A percentile compares a stretch with the other conserved stretches of the same genome.
phyloP scores from a whole-genome alignment of 2,113 vertebrate species.

The Melanostigma gelatinosum region DNA sequence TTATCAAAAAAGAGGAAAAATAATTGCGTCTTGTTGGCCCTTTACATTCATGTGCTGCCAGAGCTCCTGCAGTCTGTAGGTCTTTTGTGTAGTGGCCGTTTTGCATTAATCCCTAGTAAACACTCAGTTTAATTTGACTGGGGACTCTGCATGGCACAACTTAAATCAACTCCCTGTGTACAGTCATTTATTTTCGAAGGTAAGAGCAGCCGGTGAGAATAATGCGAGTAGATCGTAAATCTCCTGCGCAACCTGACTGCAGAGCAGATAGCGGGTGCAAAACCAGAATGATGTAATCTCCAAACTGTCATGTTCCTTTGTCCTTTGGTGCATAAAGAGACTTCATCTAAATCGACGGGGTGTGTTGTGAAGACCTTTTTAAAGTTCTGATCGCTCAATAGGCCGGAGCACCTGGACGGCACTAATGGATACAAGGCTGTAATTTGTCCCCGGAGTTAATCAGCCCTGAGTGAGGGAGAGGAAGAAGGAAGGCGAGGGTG shows the following conservation, averaged over 20 bases:
- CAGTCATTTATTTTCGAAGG: constrained; percentile 67
- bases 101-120: constrained; percentile 67
- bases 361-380: constrained; percentile 51
- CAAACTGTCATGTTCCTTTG: constrained; percentile 51
- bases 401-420: constrained; percentile 64
- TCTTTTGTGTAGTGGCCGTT: constrained; percentile 54
- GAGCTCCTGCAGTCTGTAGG: constrained; percentile 37
- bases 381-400: constrained; percentile 66
- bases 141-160: constrained; percentile 67
- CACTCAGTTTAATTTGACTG: constrained; percentile 73
- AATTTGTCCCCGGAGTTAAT: constrained; percentile 75
- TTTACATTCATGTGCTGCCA: constrained; percentile 43
- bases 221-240: constrained; percentile 55
- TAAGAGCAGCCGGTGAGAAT: constrained; percentile 51
- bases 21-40: constrained; percentile 11
- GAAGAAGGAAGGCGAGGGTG: constrained; percentile 8
- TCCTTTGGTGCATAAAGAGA: constrained; percentile 49
- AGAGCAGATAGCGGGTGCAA: constrained; percentile 54
- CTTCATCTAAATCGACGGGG: constrained; percentile 44
- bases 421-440: constrained; percentile 70
- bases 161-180: constrained; percentile 65
- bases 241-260: constrained; percentile 32
- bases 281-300: constrained; percentile 59
- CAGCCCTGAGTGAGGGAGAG: constrained; percentile 45
- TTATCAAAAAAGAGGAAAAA: constrained; percentile 8